These are phyloP conservation scores for Porites lobata DNA, from an alignment of 92 coral and sea anemone genomes.

Conservation along the genomic window DNA sequence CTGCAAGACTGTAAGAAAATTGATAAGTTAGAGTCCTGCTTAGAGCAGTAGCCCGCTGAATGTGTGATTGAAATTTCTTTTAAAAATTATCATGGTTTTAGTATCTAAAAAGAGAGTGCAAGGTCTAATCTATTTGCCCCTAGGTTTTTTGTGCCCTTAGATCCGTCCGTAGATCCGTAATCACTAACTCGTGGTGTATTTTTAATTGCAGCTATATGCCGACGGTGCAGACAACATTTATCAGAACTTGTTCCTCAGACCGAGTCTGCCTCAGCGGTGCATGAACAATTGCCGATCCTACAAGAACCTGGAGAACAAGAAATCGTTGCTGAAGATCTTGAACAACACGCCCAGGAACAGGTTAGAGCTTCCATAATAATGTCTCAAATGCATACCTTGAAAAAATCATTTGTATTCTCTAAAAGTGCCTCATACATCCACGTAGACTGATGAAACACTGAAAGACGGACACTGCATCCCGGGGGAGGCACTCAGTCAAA, in stretches of 20 bases:
- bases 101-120: constrained; percentile 3
- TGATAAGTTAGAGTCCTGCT: constrained; percentile 9
- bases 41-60: not conserved
- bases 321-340: not conserved
- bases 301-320: constrained; percentile 6
- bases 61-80: not conserved
- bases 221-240: constrained; percentile 34
- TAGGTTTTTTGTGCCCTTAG: constrained; percentile 11
- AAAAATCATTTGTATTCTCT: not conserved
- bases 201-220: constrained; percentile 35
- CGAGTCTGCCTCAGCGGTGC: not conserved
- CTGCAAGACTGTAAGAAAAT: constrained; percentile 3
- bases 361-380: constrained; percentile 23
- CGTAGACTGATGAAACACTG: not conserved
- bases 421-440: not conserved
- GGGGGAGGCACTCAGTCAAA: not conserved
- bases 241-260: constrained; percentile 27
- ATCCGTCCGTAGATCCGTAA: constrained; percentile 12
- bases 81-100: not conserved
- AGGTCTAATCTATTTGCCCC: not conserved
- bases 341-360: constrained; percentile 21
- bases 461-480: not conserved
- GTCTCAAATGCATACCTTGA: not conserved
- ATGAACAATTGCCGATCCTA: constrained; percentile 23
- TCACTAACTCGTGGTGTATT: not conserved